A percentile compares a stretch with the other conserved stretches of the same genome.
Evolutionary conservation across 2,797 vertebrate species (phyloP).

Genomic region (Eleutherodactylus coqui): DNA sequence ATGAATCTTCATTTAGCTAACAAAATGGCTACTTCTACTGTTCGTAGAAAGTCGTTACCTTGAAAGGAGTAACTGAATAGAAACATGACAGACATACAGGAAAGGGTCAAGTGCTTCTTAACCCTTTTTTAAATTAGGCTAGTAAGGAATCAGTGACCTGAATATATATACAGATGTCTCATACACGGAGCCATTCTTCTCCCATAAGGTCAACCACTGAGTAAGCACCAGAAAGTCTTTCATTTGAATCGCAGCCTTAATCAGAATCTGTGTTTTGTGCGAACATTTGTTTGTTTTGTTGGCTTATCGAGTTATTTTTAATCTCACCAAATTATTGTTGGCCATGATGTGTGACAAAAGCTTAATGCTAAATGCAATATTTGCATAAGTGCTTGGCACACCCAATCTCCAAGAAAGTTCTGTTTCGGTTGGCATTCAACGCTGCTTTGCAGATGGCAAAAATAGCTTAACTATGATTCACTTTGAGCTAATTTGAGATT

Average conservation of each 20-base stretch:
- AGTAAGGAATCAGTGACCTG: constrained; percentile 29
- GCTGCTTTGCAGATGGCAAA: constrained; percentile 70
- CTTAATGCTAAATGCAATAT: not conserved
- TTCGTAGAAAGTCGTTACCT: not conserved
- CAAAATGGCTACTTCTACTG: not conserved
- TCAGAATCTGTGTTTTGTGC: not conserved
- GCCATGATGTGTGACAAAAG: not conserved
- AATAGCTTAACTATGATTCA: constrained; percentile 76
- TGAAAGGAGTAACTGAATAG: not conserved
- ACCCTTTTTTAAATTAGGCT: constrained; percentile 23
- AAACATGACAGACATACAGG: constrained; percentile 10
- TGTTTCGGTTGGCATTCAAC: constrained; percentile 67
- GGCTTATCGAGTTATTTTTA: not conserved
- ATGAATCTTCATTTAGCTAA: not conserved
- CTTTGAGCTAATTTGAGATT: constrained; percentile 79
- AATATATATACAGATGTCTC: constrained; percentile 9
- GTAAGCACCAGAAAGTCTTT: not conserved
- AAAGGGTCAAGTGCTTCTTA: constrained; percentile 27
- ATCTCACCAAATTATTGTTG: not conserved
- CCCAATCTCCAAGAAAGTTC: fast-evolving
- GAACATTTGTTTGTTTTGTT: constrained; percentile 10
- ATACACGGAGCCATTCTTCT: not conserved
- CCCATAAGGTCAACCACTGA: constrained; percentile 8
- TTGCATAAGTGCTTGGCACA: not conserved
- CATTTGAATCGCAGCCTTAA: not conserved